Base-by-base conservation (phyloP, 2,797 vertebrate species). In the Gymnoscopelus microlampas region DNA sequence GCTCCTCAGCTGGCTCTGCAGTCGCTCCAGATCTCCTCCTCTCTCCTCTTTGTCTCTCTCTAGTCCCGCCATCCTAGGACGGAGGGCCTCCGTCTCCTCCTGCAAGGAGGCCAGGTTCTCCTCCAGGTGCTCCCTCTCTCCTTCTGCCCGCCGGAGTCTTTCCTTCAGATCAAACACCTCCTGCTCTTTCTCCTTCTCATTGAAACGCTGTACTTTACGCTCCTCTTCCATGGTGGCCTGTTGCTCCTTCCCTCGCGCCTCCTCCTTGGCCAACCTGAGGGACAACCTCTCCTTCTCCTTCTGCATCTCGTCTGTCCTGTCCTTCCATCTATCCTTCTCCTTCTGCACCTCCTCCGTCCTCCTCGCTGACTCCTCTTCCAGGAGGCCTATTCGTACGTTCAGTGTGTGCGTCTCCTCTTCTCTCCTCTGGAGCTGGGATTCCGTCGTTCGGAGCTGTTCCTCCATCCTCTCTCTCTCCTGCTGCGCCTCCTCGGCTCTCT, bases 381-480 rank as follows among this genome's bases (percentile, higher is more conserved):
- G 15, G 19, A 26, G 50, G 23, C 39, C 9, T 53, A 58, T 70
- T 72, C 55, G 76, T 63, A 66, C 58, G 15, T 48, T 71, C 73
- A 19, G 61, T 14, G n/a, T 69, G 65, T 4, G 14, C 64, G 61
- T 63, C 51, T 49, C 66, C 62, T 62, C 7, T 26, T 50, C 19
- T 13, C 23, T 59, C 26, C 73, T 66, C 0, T 10, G 26, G 11
- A 55, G 15, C 6, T 63, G 61, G 9, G 61, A 14, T 19, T 53
- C 24, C 11, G 26, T 32, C 49, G 8, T 7, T 53, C 9, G 63
- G 32, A 58, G 44, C 44, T 57, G 15, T 9, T 60, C 11, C 19
- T 26, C 29, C 14, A 3, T 47, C 35, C 26, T 49, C 39, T 70
- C 69, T 5, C 53, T 76, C 63, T 91, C 90, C 69, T 91, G 6